Evolutionary conservation across 2,797 vertebrate genomes (phyloP).

Genomic region (Microhierax caerulescens): DNA sequence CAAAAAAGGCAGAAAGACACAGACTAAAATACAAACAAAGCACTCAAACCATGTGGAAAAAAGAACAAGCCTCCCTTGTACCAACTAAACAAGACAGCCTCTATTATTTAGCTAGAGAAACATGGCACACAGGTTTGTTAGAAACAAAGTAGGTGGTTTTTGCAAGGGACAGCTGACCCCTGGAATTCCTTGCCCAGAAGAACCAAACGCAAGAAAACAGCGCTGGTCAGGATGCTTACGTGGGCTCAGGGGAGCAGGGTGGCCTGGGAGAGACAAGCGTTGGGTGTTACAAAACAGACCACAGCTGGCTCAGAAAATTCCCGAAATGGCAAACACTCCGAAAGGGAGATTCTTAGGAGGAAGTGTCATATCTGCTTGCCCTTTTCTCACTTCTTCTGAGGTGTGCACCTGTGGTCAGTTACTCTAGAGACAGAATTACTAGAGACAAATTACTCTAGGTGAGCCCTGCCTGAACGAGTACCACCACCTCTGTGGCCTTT

Average conservation of each 20-base stretch:
- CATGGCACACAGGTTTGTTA: not conserved
- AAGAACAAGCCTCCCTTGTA: constrained; percentile 43
- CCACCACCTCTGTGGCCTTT: accelerated
- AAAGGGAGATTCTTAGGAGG: not conserved
- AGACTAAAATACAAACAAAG: constrained; percentile 18
- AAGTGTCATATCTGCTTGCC: not conserved
- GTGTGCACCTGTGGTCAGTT: accelerated
- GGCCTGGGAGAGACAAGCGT: not conserved
- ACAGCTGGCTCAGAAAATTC: not conserved
- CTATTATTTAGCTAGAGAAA: not conserved
- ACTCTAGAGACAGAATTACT: too few species aligned
- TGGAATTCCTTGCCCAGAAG: not conserved
- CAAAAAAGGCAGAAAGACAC: not conserved
- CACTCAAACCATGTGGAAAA: not conserved
- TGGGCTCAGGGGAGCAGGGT: accelerated
- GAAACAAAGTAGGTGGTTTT: not conserved
- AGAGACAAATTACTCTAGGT: too few species aligned
- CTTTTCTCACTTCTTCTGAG: not conserved
- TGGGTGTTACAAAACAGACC: not conserved
- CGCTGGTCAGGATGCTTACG: accelerated
- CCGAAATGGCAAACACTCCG: not conserved
- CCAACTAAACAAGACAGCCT: constrained; percentile 16
- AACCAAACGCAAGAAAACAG: not conserved
- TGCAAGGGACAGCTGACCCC: not conserved
- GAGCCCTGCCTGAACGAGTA: not conserved